These are phyloP conservation scores for Zootermopsis nevadensis DNA, from an alignment of 2,888 invertebrate species.

Conservation along the genomic window DNA sequence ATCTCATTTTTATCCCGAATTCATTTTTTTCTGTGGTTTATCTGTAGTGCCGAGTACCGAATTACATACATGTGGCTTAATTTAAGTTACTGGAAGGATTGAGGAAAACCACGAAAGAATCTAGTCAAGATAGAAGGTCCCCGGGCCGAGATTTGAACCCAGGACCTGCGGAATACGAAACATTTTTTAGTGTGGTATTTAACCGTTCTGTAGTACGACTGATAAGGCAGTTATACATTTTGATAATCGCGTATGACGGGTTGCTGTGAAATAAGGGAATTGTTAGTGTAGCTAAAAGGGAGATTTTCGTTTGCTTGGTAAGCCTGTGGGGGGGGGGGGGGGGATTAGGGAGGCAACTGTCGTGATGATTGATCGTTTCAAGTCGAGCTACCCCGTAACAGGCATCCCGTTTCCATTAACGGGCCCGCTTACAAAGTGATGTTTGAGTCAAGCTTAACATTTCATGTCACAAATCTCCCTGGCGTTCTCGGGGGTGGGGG, in stretches of 20 bases:
- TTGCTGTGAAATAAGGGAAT: background rate
- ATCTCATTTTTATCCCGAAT: conserved; percentile 11
- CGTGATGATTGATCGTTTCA: conserved; percentile 33
- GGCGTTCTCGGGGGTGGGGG: background rate
- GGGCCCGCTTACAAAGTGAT: background rate
- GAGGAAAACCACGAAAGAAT: too few species aligned
- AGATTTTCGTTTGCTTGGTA: conserved; percentile 4
- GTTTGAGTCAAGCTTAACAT: background rate
- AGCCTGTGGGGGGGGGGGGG: background rate
- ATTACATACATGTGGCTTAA: too few species aligned
- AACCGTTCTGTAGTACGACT: background rate
- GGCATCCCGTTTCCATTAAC: background rate
- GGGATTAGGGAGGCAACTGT: conserved; percentile 24
- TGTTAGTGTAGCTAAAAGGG: background rate
- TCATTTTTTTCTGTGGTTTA: background rate
- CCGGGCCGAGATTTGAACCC: too few species aligned
- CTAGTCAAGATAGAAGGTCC: too few species aligned
- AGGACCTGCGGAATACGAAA: too few species aligned
- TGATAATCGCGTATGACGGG: background rate
- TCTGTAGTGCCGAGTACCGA: too few species aligned
- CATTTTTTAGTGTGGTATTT: too few species aligned
- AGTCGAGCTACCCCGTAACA: conserved; percentile 18
- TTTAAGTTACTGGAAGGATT: too few species aligned
- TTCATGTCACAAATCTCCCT: background rate
- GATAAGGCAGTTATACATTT: conserved; percentile 32